phyloP scores from a whole-genome alignment of 2,888 invertebrate genomes.

The Scaptomyza parva region DNA sequence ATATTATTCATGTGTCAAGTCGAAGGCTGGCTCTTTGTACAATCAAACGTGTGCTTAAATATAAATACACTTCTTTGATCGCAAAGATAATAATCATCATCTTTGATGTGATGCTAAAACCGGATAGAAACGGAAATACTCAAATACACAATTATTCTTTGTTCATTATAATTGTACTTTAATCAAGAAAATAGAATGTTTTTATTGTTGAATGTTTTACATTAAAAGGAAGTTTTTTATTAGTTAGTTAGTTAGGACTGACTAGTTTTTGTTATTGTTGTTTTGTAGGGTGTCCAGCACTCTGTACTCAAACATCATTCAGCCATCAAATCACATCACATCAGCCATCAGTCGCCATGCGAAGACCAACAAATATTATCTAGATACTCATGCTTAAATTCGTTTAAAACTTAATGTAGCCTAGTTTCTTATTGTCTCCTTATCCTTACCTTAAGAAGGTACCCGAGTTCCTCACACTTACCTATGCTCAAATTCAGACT shows the following conservation, averaged over 20 bases:
- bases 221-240: conserved; percentile 10
- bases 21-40: conserved; percentile 60
- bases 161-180: conserved; percentile 31
- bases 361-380: conserved; percentile 4
- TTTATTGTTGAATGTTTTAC: not conserved
- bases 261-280: conserved; percentile 17
- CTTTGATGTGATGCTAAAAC: too few relatives aligned
- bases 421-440: conserved; percentile 51
- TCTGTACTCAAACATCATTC: conserved; percentile 43
- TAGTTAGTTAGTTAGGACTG: conserved; percentile 3
- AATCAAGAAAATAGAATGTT: conserved; percentile 29
- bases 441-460: conserved; percentile 29
- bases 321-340: too few relatives aligned
- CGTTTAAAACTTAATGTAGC: conserved; percentile 38
- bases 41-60: conserved; percentile 56
- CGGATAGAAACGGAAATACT: conserved; percentile 64
- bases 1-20: conserved; percentile 75
- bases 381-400: conserved; percentile 52
- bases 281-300: conserved; percentile 68
- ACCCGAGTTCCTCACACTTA: conserved; percentile 32
- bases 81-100: conserved; percentile 56
- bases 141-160: conserved; percentile 11
- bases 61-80: conserved; percentile 53
- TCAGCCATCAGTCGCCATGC: conserved; percentile 22
- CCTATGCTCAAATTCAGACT: conserved; percentile 62